A percentile compares a stretch with the other conserved stretches of the same genome.
phyloP scores from a whole-genome alignment of 2,113 vertebrate genomes.

The Muntiacus reevesi region DNA sequence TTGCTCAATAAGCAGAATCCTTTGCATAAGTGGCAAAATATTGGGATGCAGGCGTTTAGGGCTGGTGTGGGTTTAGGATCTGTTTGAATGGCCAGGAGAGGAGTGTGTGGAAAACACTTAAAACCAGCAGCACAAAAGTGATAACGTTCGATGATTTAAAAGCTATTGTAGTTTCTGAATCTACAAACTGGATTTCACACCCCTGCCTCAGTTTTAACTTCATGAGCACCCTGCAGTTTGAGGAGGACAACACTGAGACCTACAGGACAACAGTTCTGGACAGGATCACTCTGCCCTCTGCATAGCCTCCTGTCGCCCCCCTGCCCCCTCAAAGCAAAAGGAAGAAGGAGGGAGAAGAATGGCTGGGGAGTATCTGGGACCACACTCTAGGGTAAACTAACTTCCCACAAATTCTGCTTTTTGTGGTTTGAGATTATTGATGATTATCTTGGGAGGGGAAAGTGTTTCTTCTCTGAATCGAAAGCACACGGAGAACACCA shows the following conservation, averaged over 20 bases:
- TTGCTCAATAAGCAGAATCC: neutral
- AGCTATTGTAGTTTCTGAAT: neutral
- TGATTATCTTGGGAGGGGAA: neutral
- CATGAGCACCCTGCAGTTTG: neutral
- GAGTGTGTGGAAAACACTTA: neutral
- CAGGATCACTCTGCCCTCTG: neutral
- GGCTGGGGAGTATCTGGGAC: neutral
- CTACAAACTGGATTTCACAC: neutral
- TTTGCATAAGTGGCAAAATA: neutral
- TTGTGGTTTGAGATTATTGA: conserved; percentile 36
- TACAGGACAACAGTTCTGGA: neutral
- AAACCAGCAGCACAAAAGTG: neutral
- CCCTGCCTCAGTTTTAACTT: neutral
- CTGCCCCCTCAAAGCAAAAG: neutral
- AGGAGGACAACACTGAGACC: neutral
- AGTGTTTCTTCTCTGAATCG: conserved; percentile 41
- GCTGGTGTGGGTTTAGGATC: neutral
- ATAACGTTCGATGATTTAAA: neutral
- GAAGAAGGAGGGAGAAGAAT: neutral
- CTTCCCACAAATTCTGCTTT: neutral
- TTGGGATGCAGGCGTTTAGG: neutral
- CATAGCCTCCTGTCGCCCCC: neutral
- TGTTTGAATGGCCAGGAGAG: neutral
- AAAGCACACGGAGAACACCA: neutral
- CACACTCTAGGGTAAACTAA: neutral